phyloP scores from a whole-genome alignment of 2,888 invertebrate genomes.

The Sarcophaga subvicina region DNA sequence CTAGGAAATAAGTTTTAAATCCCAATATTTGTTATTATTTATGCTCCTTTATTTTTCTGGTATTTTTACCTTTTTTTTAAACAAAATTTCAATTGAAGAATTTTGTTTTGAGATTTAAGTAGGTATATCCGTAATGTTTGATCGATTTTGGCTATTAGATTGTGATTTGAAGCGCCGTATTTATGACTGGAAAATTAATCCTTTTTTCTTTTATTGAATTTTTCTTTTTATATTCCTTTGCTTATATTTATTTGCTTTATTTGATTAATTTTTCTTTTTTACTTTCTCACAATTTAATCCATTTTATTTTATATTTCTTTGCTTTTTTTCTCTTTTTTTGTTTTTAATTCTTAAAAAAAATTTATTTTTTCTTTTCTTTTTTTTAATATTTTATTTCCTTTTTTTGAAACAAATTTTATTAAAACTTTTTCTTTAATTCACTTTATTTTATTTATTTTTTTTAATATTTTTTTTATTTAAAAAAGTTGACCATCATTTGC shows the following conservation, averaged over 20 bases:
- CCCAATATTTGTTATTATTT: not conserved
- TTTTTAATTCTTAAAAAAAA: too few relatives aligned
- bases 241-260: not conserved
- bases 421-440: not conserved
- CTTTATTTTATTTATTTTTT: not conserved
- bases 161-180: too few relatives aligned
- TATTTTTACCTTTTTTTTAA: slow-evolving; percentile 6
- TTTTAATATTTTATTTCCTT: too few relatives aligned
- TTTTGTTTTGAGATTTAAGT: slow-evolving; percentile 8
- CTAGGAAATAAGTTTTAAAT: not conserved
- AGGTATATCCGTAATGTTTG: too few relatives aligned
- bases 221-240: not conserved
- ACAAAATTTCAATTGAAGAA: not conserved
- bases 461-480: slow-evolving; percentile 1
- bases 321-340: too few relatives aligned
- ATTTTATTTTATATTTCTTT: not conserved
- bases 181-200: not conserved
- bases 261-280: not conserved
- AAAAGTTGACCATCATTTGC: slow-evolving; percentile 1
- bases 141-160: too few relatives aligned
- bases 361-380: too few relatives aligned
- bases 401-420: too few relatives aligned
- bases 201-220: not conserved
- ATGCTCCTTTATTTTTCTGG: not conserved
- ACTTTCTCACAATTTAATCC: not conserved